phyloP scores from a whole-genome alignment of 2,797 vertebrate species.

The Falco novaeseelandiae region DNA sequence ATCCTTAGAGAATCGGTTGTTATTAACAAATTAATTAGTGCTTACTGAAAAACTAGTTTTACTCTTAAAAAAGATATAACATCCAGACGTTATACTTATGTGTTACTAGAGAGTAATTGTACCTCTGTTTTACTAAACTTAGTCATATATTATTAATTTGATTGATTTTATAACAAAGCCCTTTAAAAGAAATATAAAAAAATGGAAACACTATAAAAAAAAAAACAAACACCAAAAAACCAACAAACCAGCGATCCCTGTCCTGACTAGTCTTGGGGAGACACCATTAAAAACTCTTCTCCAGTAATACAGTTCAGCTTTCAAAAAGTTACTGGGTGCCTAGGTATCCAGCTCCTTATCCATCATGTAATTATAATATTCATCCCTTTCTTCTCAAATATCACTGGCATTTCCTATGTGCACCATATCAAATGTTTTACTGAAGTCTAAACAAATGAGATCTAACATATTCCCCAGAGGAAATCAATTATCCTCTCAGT shows the following conservation, averaged over 20 bases:
- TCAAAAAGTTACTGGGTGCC: neutral
- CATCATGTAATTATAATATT: neutral
- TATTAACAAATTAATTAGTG: neutral
- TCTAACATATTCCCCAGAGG: neutral
- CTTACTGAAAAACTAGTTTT: neutral
- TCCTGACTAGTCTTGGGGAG: neutral
- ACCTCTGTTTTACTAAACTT: neutral
- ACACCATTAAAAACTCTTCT: neutral
- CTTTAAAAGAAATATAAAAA: neutral
- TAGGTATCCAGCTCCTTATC: neutral
- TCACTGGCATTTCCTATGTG: neutral
- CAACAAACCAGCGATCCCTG: rapidly evolving
- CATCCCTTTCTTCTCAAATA: neutral
- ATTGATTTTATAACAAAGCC: neutral
- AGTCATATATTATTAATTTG: neutral
- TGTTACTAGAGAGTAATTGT: neutral
- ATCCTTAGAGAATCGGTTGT: neutral
- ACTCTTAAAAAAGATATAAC: neutral
- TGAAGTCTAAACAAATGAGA: constrained; percentile 8
- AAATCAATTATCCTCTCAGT: constrained; percentile 1
- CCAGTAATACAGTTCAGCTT: neutral
- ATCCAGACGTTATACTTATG: rapidly evolving
- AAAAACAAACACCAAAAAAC: neutral
- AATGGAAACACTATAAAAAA: neutral
- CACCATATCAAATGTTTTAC: neutral